Conservation (phyloP, 30 jellyfish, hydroid and myxozoan genomes). For the Phacellophora camtschatica region DNA sequence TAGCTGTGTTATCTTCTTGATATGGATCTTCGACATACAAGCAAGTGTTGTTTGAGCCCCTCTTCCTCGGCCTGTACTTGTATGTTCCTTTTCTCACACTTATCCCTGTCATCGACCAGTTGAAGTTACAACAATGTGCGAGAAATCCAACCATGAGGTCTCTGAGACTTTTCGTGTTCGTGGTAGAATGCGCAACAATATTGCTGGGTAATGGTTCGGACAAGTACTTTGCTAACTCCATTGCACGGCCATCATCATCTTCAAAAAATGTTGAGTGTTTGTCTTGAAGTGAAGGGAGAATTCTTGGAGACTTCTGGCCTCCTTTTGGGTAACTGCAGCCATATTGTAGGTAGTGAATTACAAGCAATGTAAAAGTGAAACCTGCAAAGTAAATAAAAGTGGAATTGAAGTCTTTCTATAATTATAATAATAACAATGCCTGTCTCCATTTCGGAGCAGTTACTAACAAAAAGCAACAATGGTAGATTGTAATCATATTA, state of each 20-base stretch:
- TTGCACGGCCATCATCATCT: background rate
- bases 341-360: conserved; percentile 43
- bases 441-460: too few species aligned
- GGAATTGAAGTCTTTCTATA: too few species aligned
- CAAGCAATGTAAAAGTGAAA: conserved; percentile 28
- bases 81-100: conserved; percentile 27
- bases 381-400: too few species aligned
- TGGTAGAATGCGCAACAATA: background rate
- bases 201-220: conserved; percentile 7
- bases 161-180: conserved; percentile 27
- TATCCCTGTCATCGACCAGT: conserved; percentile 34
- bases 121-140: background rate
- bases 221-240: background rate
- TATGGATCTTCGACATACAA: conserved; percentile 56
- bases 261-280: conserved; percentile 7
- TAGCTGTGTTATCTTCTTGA: conserved; percentile 6
- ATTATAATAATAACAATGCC: too few species aligned
- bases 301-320: too few species aligned
- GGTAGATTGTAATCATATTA: too few species aligned
- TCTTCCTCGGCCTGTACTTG: conserved; percentile 9
- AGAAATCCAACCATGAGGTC: conserved; percentile 38
- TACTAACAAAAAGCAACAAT: too few species aligned
- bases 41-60: conserved; percentile 46
- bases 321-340: too few species aligned
- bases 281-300: conserved; percentile 44